Conservation (phyloP, 1,140 invertebrate species). For the Trichonephila clavata region DNA sequence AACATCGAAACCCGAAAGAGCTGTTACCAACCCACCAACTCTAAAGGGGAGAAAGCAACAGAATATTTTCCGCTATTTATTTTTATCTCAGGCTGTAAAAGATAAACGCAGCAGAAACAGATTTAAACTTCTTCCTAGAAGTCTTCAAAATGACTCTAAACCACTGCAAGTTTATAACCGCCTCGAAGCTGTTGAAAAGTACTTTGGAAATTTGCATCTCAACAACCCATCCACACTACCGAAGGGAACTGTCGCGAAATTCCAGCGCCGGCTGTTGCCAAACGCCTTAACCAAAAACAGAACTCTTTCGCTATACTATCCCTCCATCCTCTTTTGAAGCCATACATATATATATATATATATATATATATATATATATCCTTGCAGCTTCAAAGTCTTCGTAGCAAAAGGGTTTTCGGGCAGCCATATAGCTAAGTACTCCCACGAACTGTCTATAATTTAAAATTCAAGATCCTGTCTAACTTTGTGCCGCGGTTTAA, state of each 20-base stretch:
- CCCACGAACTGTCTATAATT: constrained; percentile 70
- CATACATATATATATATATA: neutral
- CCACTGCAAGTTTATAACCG: constrained; percentile 71
- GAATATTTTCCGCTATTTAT: constrained; percentile 61
- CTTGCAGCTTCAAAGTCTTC: neutral
- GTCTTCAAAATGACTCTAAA: constrained; percentile 73
- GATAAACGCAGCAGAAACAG: constrained; percentile 69
- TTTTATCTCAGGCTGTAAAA: constrained; percentile 67
- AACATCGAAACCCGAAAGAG: constrained; percentile 18
- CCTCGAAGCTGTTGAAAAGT: neutral
- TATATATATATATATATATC: neutral
- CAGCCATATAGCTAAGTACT: constrained; percentile 52
- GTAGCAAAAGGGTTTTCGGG: neutral
- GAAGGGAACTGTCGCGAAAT: constrained; percentile 60
- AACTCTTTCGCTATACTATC: neutral
- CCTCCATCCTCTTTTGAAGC: neutral
- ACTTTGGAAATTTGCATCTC: constrained; percentile 59
- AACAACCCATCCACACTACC: constrained; percentile 60
- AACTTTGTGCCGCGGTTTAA: constrained; percentile 60
- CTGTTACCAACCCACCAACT: neutral
- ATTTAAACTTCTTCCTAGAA: constrained; percentile 71
- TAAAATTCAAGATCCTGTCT: constrained; percentile 71
- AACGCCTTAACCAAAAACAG: constrained; percentile 55
- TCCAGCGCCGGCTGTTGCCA: constrained; percentile 63
- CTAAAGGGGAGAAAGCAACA: constrained; percentile 16